Percentiles rank a stretch among this genome's conserved stretches.
phyloP scores from a whole-genome alignment of 2,797 vertebrate genomes.

The Paratrypauchen microcephalus region DNA sequence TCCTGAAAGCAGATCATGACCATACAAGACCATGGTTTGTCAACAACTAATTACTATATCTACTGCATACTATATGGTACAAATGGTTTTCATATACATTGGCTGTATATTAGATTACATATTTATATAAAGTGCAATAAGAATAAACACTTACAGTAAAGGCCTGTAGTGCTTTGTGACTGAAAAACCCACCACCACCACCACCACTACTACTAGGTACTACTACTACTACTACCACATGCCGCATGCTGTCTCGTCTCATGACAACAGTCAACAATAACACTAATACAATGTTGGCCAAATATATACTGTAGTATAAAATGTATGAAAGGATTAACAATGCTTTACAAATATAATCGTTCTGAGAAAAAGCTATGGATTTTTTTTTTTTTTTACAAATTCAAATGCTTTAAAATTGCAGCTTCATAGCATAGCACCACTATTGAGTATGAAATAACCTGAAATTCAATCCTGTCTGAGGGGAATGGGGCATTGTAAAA shows the following conservation, averaged over 20 bases:
- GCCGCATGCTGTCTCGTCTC: conserved; percentile 42
- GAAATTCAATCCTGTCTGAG: conserved; percentile 78
- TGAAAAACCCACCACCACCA: conserved; percentile 57
- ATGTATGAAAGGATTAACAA: conserved; percentile 74
- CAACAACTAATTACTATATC: conserved; percentile 50
- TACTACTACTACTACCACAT: conserved; percentile 8
- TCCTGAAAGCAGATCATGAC: conserved; percentile 72
- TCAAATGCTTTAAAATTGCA: conserved; percentile 66
- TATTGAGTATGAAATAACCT: conserved; percentile 73
- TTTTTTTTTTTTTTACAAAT: conserved; percentile 82
- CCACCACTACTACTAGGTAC: too few relatives aligned
- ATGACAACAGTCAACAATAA: conserved; percentile 54
- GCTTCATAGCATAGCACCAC: conserved; percentile 74
- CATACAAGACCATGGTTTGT: conserved; percentile 63
- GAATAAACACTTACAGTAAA: conserved; percentile 75
- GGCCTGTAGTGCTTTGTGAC: conserved; percentile 77
- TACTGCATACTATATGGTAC: conserved; percentile 65
- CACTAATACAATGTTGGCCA: conserved; percentile 46
- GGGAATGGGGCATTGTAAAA: conserved; percentile 88
- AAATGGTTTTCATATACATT: conserved; percentile 72
- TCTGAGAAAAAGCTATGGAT: conserved; percentile 86
- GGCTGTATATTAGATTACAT: conserved; percentile 75
- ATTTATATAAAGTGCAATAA: conserved; percentile 94
- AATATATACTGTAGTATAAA: conserved; percentile 62
- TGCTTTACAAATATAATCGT: conserved; percentile 87